Percentiles rank a stretch among this genome's conserved stretches.
phyloP scores from a whole-genome alignment of 2,797 vertebrate genomes.

The Liasis olivaceus region DNA sequence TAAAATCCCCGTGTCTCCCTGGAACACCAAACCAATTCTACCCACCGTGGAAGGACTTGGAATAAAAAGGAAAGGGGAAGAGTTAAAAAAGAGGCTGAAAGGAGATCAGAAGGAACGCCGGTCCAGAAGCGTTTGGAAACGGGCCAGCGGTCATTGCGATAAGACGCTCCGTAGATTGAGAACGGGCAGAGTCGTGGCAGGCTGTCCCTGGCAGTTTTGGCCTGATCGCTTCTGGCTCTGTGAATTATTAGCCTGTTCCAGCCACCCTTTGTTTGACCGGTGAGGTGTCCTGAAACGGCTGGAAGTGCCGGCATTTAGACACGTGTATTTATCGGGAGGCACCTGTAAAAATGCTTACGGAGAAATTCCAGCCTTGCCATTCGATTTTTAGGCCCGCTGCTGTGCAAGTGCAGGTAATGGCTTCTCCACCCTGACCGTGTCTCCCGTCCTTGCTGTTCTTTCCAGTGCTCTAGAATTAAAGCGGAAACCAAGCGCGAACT shows the following conservation, averaged over 20 bases:
- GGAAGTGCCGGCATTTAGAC: not conserved
- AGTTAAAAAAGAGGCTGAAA: not conserved
- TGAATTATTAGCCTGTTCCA: too few relatives aligned
- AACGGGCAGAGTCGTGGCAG: not conserved
- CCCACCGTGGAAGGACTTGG: not conserved
- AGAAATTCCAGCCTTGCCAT: rapidly evolving
- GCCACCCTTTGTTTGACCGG: not conserved
- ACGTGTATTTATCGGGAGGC: not conserved
- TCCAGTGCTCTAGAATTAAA: conserved; percentile 67
- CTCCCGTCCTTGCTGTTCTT: not conserved
- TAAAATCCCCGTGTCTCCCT: not conserved
- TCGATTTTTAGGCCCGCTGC: too few relatives aligned
- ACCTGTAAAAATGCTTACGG: not conserved
- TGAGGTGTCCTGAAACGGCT: not conserved
- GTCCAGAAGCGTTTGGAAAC: not conserved
- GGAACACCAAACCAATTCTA: not conserved
- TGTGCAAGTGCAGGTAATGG: too few relatives aligned
- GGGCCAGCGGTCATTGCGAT: too few relatives aligned
- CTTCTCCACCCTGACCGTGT: not conserved
- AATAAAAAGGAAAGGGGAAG: not conserved
- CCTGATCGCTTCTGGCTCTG: not conserved
- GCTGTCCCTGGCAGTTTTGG: not conserved
- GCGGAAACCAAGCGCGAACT: conserved; percentile 60
- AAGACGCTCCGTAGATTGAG: too few relatives aligned
- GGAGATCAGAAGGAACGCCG: not conserved